These are phyloP conservation scores for Lithophane socia DNA, from an alignment of 2,888 invertebrate genomes.

Conservation along the genomic window DNA sequence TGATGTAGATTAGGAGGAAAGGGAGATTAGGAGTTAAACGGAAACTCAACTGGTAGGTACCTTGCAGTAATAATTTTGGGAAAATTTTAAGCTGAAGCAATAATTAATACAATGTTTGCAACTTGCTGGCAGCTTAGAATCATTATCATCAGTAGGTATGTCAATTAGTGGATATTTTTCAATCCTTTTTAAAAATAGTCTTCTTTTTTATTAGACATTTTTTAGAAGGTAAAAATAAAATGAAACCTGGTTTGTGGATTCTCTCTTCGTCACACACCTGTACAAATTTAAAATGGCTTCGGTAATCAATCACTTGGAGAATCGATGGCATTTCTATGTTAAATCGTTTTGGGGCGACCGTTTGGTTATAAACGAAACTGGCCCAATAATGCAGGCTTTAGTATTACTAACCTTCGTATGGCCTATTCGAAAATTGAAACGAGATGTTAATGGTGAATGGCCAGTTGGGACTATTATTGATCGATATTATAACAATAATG, in stretches of 20 bases:
- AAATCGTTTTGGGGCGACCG: slow-evolving; percentile 58
- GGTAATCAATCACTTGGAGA: slow-evolving; percentile 58
- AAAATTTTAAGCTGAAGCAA: too few species aligned
- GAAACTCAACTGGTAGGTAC: not conserved
- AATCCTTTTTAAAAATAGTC: not conserved
- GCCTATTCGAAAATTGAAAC: slow-evolving; percentile 6
- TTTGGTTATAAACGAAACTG: slow-evolving; percentile 37
- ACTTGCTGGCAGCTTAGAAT: not conserved
- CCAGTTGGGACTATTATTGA: not conserved
- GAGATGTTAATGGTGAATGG: slow-evolving; percentile 5
- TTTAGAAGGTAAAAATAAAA: too few species aligned
- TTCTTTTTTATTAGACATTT: not conserved
- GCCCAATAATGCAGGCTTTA: slow-evolving; percentile 26
- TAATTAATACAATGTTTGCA: not conserved
- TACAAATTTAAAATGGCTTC: slow-evolving; percentile 42
- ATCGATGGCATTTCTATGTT: slow-evolving; percentile 55
- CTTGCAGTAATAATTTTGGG: not conserved
- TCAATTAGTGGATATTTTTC: not conserved
- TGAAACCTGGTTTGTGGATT: too few species aligned
- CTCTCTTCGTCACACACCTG: slow-evolving; percentile 16
- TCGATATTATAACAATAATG: not conserved
- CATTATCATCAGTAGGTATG: not conserved
- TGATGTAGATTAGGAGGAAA: not conserved
- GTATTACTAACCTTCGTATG: slow-evolving; percentile 25
- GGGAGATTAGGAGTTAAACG: not conserved